Evolutionary conservation across 1,140 invertebrate species (phyloP).

Genomic region (Aplysia californica): DNA sequence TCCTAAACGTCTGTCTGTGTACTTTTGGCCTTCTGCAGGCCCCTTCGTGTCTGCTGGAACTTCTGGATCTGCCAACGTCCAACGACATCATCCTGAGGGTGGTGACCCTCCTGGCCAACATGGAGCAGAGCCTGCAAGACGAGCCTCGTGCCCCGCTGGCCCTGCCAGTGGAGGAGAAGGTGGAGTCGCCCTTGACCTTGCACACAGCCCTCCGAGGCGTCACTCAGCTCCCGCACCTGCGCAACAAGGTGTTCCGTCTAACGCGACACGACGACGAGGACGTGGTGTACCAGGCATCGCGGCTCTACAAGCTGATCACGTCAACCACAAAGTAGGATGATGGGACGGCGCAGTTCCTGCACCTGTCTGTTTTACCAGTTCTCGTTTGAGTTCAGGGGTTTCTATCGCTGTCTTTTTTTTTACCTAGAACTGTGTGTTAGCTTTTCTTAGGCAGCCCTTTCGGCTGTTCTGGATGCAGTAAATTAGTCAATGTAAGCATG

Average conservation of each 20-base stretch:
- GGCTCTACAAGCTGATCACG: conserved; percentile 51
- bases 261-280: conserved; percentile 71
- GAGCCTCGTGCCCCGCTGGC: conserved; percentile 68
- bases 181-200: conserved; percentile 74
- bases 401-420: too few species aligned
- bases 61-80: conserved; percentile 67
- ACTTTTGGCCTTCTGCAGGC: too few species aligned
- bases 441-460: too few species aligned
- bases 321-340: too few species aligned
- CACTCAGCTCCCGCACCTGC: conserved; percentile 66
- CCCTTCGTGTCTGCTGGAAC: conserved; percentile 69
- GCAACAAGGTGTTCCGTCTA: conserved; percentile 69
- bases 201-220: conserved; percentile 71
- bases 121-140: conserved; percentile 67
- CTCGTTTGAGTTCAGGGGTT: too few species aligned
- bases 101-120: conserved; percentile 72
- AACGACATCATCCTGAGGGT: conserved; percentile 71
- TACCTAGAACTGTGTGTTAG: too few species aligned
- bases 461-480: too few species aligned
- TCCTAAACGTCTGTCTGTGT: too few species aligned
- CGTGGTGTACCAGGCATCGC: conserved; percentile 66
- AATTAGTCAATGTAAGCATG: too few species aligned
- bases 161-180: conserved; percentile 72
- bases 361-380: too few species aligned
- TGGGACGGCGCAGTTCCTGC: too few species aligned